phyloP scores from a whole-genome alignment of 2,797 vertebrate genomes.

The Danio jaintianensis region DNA sequence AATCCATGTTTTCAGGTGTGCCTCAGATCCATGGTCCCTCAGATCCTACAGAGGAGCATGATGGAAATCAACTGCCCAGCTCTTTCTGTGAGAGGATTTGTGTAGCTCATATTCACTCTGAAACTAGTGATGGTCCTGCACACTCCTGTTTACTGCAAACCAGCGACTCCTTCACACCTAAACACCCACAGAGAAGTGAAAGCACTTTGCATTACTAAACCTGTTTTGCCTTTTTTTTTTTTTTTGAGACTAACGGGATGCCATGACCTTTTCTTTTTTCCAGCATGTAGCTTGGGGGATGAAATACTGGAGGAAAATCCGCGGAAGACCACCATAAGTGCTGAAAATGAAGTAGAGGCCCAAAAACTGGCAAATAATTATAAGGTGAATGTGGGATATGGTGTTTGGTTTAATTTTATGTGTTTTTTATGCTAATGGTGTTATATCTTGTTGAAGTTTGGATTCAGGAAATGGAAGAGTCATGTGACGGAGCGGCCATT shows the following conservation, averaged over 20 bases:
- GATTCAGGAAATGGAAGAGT: conserved; percentile 94
- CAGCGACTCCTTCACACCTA: conserved; percentile 62
- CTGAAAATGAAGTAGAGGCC: conserved; percentile 85
- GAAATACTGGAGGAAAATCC: conserved; percentile 77
- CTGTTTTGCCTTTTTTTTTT: neutral
- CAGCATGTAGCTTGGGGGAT: conserved; percentile 70
- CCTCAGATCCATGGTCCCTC: conserved; percentile 45
- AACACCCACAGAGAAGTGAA: conserved; percentile 70
- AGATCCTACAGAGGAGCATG: conserved; percentile 72
- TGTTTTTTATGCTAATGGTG: neutral
- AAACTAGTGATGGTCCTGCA: conserved; percentile 57
- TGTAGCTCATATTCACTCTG: conserved; percentile 62
- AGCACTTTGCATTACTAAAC: neutral
- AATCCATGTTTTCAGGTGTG: neutral
- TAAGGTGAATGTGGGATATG: conserved; percentile 70
- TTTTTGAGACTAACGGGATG: neutral
- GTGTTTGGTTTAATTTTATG: neutral
- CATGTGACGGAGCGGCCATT: conserved; percentile 87
- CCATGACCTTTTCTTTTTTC: conserved; percentile 1
- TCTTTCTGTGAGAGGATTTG: conserved; percentile 69
- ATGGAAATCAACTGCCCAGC: conserved; percentile 62
- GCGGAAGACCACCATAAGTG: conserved; percentile 81
- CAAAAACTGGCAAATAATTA: conserved; percentile 89
- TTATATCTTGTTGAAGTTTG: conserved; percentile 78
- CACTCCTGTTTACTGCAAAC: conserved; percentile 64